Base-by-base conservation (phyloP, 2,113 vertebrate genomes). In the Nannospalax galili region DNA sequence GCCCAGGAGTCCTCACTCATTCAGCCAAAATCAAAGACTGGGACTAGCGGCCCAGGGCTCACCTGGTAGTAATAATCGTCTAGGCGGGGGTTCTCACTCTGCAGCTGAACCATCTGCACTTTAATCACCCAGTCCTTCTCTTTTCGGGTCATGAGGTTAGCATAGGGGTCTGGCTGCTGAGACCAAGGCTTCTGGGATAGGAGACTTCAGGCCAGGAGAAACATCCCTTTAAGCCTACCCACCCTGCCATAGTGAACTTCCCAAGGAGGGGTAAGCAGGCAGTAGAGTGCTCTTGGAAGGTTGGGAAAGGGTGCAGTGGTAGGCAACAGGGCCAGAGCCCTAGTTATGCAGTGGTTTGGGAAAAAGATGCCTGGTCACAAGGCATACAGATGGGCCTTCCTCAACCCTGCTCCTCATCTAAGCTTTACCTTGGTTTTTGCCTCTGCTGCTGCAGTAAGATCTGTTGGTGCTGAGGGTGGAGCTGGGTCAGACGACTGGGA, bases 11-110 rank as follows among this genome's bases (percentile, higher is more conserved):
- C 35, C 60, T 42, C 40, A 56, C 17, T 58, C 16, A 22, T 80
- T 17, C 73, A 77, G 45, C 45, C 42, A 22, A 60, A 42, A 24
- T 77, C 70, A 73, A 73, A 92, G 40, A 62, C 62, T 30, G 56
- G 15, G 60, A 45, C 24, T 30, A 60, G 26, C 26, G 8, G 10
- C 8, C 19, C 7, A 0, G 24, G 15, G 10, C 97, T 98, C 94
- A 99, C 99, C 99, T 99, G 99, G 96, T 99, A 99, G 94, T 99
- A 99, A 93, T 99, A 99, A 88, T 99, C 99, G 91, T 99, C 99
- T 8, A 99, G 97, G 94, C 98, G 98, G 0, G 99, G 98, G 78
- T 99, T 99, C 95, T 99, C 99, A 6, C 99, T 99, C 98, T 99
- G 99, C 91, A 99, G 98, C 98, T 99, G 99, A 72, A 99, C 99